Evolutionary conservation across 2,888 invertebrate genomes (phyloP), one percentile per base, ranked within the genome.

Genomic region (Stenichneumon culpator): DNA sequence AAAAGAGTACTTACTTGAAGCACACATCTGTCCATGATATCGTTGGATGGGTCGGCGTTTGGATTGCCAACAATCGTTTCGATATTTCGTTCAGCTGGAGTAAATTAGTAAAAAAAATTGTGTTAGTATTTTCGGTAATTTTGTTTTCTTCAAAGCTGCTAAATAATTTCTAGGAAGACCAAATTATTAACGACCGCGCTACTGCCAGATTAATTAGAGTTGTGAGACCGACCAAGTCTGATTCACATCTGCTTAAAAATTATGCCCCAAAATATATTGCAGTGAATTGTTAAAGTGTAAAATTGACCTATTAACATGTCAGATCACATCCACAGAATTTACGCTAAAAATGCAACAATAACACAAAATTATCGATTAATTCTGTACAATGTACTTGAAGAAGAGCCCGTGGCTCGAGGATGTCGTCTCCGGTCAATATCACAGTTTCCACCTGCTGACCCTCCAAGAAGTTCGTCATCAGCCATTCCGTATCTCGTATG

Each of bases 401-500:
- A 77, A 97, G 94, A 82, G 96, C 94, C 88, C 95, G 90, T 0
- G 97, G 96, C 67, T 95, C 95, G 65, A 97, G 93, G 11, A 97
- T 95, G 94, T 97, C 95, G 73, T 96, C 95, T 28, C 96, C 96
- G 69, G 96, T 96, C 74, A 97, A 93, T 87, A 97, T 94, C 70
- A 96, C 93, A 84, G 94, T 95, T 93, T 97, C 96, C 16, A 95
- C 92, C 86, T 97, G 95, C 90, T 96, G 95, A 11, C 95, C 96
- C 73, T 95, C 95, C 82, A 96, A 95, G 93, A 97, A 96, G 83
- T 95, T 96, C 22, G 95, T 94, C 91, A 97, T 95, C 82, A 97
- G 95, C 97, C 97, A 97, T 89, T 97, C 95, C 4, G 97, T 96
- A 88, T 97, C 96, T 87, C 94, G 92, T 57, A 95, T 95, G 91